These are phyloP conservation scores for Trissolcus brochymenae DNA, from an alignment of 2,888 invertebrate genomes.

Conservation along the genomic window DNA sequence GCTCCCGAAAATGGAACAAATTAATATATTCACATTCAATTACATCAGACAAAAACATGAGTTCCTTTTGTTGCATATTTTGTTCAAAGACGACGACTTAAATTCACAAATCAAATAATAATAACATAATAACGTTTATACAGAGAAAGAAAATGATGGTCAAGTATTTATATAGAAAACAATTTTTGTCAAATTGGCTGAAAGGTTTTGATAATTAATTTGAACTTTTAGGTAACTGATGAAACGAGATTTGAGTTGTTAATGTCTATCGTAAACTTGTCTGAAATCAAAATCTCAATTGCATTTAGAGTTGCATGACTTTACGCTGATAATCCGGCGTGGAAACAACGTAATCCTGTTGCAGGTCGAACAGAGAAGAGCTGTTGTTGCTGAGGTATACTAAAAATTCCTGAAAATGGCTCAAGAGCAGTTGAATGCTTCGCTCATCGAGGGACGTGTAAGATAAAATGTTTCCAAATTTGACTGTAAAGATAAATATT, in stretches of 20 bases:
- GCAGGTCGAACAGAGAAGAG: slow-evolving; percentile 86
- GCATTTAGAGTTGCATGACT: slow-evolving; percentile 55
- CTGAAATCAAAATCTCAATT: slow-evolving; percentile 1
- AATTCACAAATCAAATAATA: too few relatives aligned
- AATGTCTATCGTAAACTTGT: neutral
- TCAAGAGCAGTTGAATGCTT: slow-evolving; percentile 88
- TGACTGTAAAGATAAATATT: slow-evolving; percentile 75
- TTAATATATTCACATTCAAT: slow-evolving; percentile 2
- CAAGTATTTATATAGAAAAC: too few relatives aligned
- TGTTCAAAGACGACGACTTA: too few relatives aligned
- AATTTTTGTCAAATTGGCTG: neutral
- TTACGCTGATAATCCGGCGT: slow-evolving; percentile 93
- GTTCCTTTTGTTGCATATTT: neutral
- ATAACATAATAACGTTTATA: too few relatives aligned
- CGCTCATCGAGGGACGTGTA: slow-evolving; percentile 93
- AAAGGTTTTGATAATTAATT: neutral
- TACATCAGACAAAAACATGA: neutral
- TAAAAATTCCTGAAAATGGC: slow-evolving; percentile 92
- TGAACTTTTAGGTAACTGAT: too few relatives aligned
- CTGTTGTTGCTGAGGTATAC: slow-evolving; percentile 91
- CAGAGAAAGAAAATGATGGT: too few relatives aligned
- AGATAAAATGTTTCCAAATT: slow-evolving; percentile 92
- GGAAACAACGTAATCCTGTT: slow-evolving; percentile 90
- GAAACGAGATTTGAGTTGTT: neutral
- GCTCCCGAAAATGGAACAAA: too few relatives aligned